Conservation (phyloP, 2,797 vertebrate species). For the Chaetophractus vellerosus region DNA sequence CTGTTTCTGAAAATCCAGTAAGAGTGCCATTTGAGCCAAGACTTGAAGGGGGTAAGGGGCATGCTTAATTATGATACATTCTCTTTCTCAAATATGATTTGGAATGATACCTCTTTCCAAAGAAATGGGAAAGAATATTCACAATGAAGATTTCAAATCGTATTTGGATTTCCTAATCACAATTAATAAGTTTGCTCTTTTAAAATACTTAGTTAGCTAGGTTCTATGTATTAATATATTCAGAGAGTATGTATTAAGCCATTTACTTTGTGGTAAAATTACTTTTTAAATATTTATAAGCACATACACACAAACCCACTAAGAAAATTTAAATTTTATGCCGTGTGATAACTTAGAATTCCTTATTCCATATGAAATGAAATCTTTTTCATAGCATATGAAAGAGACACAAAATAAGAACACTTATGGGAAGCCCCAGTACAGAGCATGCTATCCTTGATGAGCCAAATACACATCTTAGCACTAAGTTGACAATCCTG, state of each 20-base stretch:
- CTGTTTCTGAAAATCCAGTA: slow-evolving; percentile 11
- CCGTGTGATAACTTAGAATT: neutral
- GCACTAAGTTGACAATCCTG: neutral
- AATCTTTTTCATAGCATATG: neutral
- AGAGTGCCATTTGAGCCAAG: neutral
- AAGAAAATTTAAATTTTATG: neutral
- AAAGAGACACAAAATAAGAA: neutral
- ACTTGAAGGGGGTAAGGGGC: neutral
- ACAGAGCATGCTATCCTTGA: neutral
- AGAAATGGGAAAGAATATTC: neutral
- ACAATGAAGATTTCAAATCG: neutral
- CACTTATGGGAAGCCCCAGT: no score
- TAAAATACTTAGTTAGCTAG: neutral
- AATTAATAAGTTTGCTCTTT: neutral
- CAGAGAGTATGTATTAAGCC: slow-evolving; percentile 5
- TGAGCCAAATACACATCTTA: neutral
- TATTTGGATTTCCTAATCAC: neutral
- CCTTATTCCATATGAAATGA: neutral
- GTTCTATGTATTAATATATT: slow-evolving; percentile 1
- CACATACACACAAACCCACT: neutral
- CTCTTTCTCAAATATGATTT: neutral
- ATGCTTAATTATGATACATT: neutral
- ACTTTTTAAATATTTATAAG: slow-evolving; percentile 19
- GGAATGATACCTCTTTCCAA: neutral
- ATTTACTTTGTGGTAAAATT: slow-evolving; percentile 37